Evolutionary conservation across 2,888 invertebrate genomes (phyloP), one percentile per base, ranked within the genome.

Genomic region (Taenaris catops): DNA sequence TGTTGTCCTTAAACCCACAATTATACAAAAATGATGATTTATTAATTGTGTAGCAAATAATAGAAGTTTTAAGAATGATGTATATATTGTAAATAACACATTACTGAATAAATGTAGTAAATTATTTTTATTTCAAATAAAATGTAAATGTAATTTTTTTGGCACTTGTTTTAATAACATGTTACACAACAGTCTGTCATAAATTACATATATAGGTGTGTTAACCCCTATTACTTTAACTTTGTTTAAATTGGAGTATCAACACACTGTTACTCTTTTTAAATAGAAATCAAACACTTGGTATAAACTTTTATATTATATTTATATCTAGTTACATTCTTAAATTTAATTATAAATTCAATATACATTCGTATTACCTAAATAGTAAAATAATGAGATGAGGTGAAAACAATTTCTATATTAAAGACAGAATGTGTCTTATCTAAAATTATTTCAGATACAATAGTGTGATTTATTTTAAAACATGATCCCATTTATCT

Each of bases 31-130:
- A n/a, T n/a, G n/a, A n/a, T n/a, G n/a, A n/a, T n/a, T n/a, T n/a
- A n/a, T n/a, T n/a, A n/a, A n/a, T n/a, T n/a, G n/a, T n/a, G n/a
- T n/a, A n/a, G n/a, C n/a, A n/a, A n/a, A n/a, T n/a, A n/a, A n/a
- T n/a, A n/a, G n/a, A n/a, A n/a, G n/a, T n/a, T n/a, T n/a, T n/a
- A n/a, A 21, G 4, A 34, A 27, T 8, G 9, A 54, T 71, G 61
- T 68, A 65, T 54, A 67, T 66, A 70, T 52, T 72, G 68, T 72
- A 70, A 48, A 69, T 41, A 32, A 12, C 21, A 25, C 61, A 67
- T 48, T 46, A 53, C 23, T 39, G 24, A 41, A 34, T 35, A 25
- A 40, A 34, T 34, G 26, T 38, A 43, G 32, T 27, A 38, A 38
- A 36, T 45, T 43, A 34, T 44, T 44, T 36, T 25, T 35, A 25